Percentiles rank a stretch among this genome's conserved stretches.
Evolutionary conservation across 2,888 invertebrate species (phyloP).

Genomic region (Clistopyga incitator): DNA sequence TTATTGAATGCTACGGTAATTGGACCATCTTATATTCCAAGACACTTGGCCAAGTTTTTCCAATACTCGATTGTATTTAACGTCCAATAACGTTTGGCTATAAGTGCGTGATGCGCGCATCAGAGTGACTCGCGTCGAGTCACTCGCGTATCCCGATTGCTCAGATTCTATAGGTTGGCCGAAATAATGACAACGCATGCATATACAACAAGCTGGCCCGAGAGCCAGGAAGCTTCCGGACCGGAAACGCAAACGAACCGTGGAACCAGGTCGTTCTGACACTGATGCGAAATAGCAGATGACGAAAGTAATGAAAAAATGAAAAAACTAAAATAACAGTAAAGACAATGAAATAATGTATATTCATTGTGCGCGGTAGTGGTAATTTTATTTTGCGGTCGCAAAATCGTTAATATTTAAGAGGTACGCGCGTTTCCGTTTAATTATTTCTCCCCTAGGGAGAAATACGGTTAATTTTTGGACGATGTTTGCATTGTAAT

Average conservation of each 20-base stretch:
- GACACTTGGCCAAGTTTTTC: not conserved
- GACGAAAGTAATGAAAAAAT: conserved; percentile 51
- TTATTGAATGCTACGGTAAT: no score
- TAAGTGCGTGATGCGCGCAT: conserved; percentile 4
- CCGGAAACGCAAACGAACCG: conserved; percentile 82
- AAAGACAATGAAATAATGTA: no score
- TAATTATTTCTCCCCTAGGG: no score
- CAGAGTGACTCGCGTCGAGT: conserved; percentile 5
- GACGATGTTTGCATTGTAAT: no score
- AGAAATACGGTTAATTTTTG: no score
- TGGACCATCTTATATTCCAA: no score
- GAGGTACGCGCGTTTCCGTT: no score
- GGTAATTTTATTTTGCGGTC: no score
- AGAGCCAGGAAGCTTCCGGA: conserved; percentile 76
- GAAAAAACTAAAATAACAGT: conserved; percentile 37
- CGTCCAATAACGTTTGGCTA: not conserved
- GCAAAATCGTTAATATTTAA: no score
- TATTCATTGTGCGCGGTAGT: no score
- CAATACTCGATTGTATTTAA: not conserved
- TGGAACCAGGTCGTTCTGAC: conserved; percentile 81
- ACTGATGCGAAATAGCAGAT: conserved; percentile 68
- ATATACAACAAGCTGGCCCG: conserved; percentile 53
- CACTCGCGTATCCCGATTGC: conserved; percentile 20
- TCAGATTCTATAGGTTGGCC: conserved; percentile 44
- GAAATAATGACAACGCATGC: conserved; percentile 66